Evolutionary conservation across 2,113 vertebrate genomes (phyloP).

Genomic region (Gnathonemus longibarbis): DNA sequence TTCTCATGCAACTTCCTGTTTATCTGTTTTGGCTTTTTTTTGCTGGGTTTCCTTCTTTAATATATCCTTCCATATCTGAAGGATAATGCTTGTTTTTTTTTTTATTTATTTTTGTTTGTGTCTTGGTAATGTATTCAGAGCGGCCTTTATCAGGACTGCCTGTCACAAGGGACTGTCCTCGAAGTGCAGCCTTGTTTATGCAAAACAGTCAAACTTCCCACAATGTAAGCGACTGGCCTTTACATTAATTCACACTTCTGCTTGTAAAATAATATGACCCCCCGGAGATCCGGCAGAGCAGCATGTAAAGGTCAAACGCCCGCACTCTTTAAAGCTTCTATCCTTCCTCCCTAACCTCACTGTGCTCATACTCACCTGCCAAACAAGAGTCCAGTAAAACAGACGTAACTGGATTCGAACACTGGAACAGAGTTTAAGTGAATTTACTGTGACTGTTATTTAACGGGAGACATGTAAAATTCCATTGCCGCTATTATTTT

Average conservation of each 20-base stretch:
- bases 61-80: not conserved
- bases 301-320: constrained; percentile 7
- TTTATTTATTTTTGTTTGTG: not conserved
- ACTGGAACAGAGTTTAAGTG: not conserved
- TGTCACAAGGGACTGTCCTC: not conserved
- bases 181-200: constrained; percentile 11
- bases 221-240: constrained; percentile 12
- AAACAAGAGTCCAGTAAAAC: not conserved
- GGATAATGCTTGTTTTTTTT: not conserved
- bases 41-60: not conserved
- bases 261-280: constrained; percentile 14
- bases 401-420: not conserved
- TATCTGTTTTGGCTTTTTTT: not conserved
- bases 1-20: not conserved
- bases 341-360: not conserved
- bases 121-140: constrained; percentile 6
- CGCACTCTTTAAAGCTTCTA: not conserved
- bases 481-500: not conserved
- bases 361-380: not conserved
- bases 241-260: constrained; percentile 16
- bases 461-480: not conserved
- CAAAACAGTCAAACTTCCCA: constrained; percentile 16
- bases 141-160: not conserved
- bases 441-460: not conserved
- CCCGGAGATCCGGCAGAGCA: not conserved